A percentile compares a stretch with the other conserved stretches of the same genome.
phyloP scores from a whole-genome alignment of 2,113 vertebrate species.

The Actenoides lindsayi region DNA sequence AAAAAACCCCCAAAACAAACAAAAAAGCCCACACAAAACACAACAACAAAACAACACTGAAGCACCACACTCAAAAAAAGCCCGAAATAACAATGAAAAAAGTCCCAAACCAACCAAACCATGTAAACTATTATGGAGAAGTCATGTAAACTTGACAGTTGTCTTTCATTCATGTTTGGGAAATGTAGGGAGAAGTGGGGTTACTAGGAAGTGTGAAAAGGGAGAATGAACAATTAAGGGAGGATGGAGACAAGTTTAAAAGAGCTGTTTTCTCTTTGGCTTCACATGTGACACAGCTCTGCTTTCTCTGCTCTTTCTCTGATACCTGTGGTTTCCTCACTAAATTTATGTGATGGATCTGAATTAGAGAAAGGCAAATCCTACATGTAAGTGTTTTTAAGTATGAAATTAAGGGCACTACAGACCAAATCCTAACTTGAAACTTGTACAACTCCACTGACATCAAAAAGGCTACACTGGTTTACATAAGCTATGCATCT shows the following conservation, averaged over 20 bases:
- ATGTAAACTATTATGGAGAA: neutral
- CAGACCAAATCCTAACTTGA: neutral
- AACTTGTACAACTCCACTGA: neutral
- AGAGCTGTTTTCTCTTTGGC: neutral
- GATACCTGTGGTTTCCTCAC: neutral
- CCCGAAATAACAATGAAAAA: too few species aligned
- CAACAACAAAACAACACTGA: too few species aligned
- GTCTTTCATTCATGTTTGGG: neutral
- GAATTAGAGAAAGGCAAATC: neutral
- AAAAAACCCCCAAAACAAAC: too few species aligned
- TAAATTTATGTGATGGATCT: neutral
- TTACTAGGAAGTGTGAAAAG: neutral
- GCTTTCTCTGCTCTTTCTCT: neutral
- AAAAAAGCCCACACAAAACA: neutral
- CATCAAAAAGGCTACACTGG: neutral
- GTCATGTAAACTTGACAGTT: neutral
- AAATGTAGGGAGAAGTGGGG: neutral
- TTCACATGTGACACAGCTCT: neutral
- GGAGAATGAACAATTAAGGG: neutral
- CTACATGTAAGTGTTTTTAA: neutral
- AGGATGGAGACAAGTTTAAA: neutral
- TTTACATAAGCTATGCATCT: conserved; percentile 17
- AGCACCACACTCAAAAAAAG: too few species aligned
- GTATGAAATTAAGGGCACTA: neutral
- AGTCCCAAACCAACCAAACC: too few species aligned